These are phyloP conservation scores for Crax fasciolata DNA, from an alignment of 2,797 vertebrate species.

Conservation along the genomic window DNA sequence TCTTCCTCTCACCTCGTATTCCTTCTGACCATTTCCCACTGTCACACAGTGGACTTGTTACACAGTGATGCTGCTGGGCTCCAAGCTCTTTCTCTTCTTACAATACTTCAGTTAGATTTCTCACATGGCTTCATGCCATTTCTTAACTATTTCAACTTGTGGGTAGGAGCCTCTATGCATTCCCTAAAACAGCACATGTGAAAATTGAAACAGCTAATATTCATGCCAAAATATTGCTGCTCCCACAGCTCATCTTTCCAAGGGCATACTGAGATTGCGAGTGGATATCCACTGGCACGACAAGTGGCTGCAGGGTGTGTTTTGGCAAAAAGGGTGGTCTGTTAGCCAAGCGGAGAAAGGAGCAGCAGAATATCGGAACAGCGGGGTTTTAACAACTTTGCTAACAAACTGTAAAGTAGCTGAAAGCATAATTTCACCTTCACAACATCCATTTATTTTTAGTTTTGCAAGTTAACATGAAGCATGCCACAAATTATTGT, in stretches of 20 bases:
- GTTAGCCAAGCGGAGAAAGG: constrained; percentile 28
- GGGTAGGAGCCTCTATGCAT: not conserved
- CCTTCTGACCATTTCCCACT: constrained; percentile 35
- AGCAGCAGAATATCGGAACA: constrained; percentile 13
- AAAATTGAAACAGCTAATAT: constrained; percentile 43
- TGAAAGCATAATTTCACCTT: constrained; percentile 34
- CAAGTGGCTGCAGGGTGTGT: constrained; percentile 47
- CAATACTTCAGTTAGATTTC: constrained; percentile 12
- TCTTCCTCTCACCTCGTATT: constrained; percentile 29
- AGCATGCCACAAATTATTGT: not conserved
- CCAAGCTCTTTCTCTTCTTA: not conserved
- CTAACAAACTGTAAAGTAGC: not conserved
- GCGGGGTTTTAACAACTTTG: not conserved
- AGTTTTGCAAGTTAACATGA: not conserved
- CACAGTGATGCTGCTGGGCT: not conserved
- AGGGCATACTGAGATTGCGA: not conserved
- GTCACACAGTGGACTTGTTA: not conserved
- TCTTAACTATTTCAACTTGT: constrained; percentile 46
- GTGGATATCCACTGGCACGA: constrained; percentile 9
- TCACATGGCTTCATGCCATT: constrained; percentile 51
- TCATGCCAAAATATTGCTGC: constrained; percentile 34
- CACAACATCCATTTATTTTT: not conserved
- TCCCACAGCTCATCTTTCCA: constrained; percentile 7
- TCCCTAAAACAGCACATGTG: constrained; percentile 4
- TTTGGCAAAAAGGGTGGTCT: constrained; percentile 23